Conservation (phyloP, 2,113 vertebrate species). For the Martes martes region DNA sequence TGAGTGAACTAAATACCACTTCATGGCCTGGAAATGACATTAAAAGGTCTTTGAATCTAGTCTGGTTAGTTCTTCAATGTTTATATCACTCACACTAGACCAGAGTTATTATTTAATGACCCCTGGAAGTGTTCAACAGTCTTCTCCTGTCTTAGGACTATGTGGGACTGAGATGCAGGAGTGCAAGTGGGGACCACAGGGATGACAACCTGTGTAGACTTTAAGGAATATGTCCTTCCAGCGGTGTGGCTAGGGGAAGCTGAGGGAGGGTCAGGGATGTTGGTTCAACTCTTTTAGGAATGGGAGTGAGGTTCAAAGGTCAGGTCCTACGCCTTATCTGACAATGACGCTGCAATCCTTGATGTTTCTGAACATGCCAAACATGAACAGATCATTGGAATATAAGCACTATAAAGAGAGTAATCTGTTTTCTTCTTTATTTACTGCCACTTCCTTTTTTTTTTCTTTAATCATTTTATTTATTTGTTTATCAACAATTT, state of each 20-base stretch:
- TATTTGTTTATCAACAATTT: too few relatives aligned
- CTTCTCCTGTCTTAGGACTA: background rate
- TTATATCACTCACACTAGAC: background rate
- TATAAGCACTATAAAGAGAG: background rate
- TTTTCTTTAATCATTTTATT: too few relatives aligned
- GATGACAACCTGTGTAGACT: background rate
- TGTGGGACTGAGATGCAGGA: accelerated
- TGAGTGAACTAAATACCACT: background rate
- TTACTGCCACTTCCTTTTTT: background rate
- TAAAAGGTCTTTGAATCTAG: background rate
- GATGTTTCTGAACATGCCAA: background rate
- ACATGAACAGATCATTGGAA: background rate
- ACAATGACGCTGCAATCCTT: background rate
- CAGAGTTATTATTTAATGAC: background rate
- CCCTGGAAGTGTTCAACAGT: background rate
- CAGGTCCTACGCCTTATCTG: background rate
- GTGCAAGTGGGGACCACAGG: too few relatives aligned
- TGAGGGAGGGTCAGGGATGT: background rate
- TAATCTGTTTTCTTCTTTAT: background rate
- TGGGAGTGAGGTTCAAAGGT: background rate
- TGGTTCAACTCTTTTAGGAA: background rate
- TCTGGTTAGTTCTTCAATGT: background rate
- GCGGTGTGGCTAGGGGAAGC: background rate
- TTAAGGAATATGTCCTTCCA: background rate
- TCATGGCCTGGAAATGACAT: background rate